These are phyloP conservation scores for Polymixis lichenea DNA, from an alignment of 2,888 invertebrate genomes.

Conservation along the genomic window DNA sequence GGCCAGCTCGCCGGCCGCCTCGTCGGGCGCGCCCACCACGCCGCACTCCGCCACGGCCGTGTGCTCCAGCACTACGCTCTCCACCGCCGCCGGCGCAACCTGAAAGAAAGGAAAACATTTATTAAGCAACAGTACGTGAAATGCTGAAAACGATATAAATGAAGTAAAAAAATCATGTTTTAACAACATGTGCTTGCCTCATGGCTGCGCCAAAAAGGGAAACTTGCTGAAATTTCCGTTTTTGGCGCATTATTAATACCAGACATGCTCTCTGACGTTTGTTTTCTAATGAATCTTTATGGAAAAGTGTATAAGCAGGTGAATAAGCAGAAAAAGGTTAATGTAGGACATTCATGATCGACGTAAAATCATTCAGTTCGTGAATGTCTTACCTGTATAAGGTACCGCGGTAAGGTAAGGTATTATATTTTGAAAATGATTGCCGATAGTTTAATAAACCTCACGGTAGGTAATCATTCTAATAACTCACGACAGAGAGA, in stretches of 20 bases:
- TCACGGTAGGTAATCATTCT: neutral
- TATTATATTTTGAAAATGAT: neutral
- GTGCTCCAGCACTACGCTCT: slow-evolving; percentile 93
- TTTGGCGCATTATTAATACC: neutral
- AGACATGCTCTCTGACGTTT: neutral
- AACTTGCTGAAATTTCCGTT: too few species aligned
- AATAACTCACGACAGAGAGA: neutral
- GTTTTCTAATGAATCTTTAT: neutral
- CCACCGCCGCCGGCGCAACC: slow-evolving; percentile 96
- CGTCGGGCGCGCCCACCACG: slow-evolving; percentile 94
- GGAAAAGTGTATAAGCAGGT: neutral
- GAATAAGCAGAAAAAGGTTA: neutral
- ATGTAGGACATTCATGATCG: neutral
- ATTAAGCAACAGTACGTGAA: neutral
- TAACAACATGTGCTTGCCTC: neutral
- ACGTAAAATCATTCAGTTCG: neutral
- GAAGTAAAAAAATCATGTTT: neutral
- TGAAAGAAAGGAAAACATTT: slow-evolving; percentile 62
- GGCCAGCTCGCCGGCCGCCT: slow-evolving; percentile 94
- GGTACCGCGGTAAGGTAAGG: neutral
- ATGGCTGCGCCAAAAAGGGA: neutral
- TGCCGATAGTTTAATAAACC: neutral
- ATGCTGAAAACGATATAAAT: too few species aligned
- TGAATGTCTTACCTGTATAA: too few species aligned
- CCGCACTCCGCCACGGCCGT: slow-evolving; percentile 94